These are phyloP conservation scores for Phalacrocorax brasilianus DNA, from an alignment of 2,113 vertebrate species.

Conservation along the genomic window DNA sequence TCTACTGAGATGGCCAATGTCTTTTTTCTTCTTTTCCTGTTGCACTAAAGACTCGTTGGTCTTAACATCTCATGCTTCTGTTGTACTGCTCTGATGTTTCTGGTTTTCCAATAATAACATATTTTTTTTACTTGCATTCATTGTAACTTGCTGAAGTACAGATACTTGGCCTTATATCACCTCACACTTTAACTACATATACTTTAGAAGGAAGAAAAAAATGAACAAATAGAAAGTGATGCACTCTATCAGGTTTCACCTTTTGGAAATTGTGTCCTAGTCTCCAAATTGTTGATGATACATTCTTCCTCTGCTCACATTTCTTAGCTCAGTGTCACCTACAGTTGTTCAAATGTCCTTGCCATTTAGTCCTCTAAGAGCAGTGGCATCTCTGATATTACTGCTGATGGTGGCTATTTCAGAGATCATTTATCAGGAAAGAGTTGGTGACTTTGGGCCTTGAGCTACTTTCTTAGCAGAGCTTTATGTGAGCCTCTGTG, in stretches of 20 bases:
- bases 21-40: background rate
- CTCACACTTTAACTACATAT: background rate
- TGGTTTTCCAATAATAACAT: background rate
- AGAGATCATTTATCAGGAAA: background rate
- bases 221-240: background rate
- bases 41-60: background rate
- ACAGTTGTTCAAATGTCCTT: background rate
- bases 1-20: background rate
- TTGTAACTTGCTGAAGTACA: background rate
- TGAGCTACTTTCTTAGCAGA: background rate
- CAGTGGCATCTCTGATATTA: background rate
- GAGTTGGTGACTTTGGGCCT: background rate
- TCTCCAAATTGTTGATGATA: background rate
- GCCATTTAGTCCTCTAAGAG: background rate
- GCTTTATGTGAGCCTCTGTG: background rate
- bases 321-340: background rate
- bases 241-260: background rate
- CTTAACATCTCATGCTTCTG: background rate
- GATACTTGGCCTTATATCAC: background rate
- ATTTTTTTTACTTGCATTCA: background rate
- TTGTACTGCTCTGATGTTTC: background rate
- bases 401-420: background rate
- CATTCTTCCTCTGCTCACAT: background rate
- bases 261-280: background rate
- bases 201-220: background rate